A percentile compares a stretch with the other conserved stretches of the same genome.
Conservation (phyloP, 2,888 invertebrate genomes). For the Pharmacophagus antenor region DNA sequence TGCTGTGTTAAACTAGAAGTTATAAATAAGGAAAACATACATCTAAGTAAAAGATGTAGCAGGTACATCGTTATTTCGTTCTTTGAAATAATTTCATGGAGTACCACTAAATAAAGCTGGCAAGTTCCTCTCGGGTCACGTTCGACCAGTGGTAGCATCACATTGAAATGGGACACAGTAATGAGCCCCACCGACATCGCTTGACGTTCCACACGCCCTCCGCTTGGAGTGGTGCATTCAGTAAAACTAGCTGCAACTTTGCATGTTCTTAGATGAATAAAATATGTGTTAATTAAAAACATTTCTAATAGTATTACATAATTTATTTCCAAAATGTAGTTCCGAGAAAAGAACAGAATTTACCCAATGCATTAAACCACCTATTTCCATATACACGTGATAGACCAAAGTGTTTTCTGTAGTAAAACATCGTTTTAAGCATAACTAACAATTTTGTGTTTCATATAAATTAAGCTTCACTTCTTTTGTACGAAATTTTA, state of each 20-base stretch:
- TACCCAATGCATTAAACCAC: too few species aligned
- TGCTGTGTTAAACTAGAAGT: too few species aligned
- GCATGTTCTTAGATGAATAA: constrained; percentile 6
- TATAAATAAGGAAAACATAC: too few species aligned
- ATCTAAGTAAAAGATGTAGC: not conserved
- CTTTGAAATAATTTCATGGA: constrained; percentile 11
- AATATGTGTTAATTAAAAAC: constrained; percentile 14
- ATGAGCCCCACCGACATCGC: constrained; percentile 23
- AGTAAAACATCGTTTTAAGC: too few species aligned
- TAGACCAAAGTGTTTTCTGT: too few species aligned
- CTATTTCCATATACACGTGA: too few species aligned
- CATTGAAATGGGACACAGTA: constrained; percentile 28
- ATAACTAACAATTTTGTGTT: too few species aligned
- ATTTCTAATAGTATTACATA: too few species aligned
- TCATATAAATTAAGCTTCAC: too few species aligned
- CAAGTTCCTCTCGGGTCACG: constrained; percentile 20
- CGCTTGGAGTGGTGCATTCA: constrained; percentile 15
- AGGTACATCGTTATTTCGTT: constrained; percentile 1
- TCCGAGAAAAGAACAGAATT: too few species aligned
- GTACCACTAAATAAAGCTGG: constrained; percentile 7
- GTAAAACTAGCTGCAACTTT: not conserved
- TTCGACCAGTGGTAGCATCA: constrained; percentile 21
- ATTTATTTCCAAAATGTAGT: too few species aligned
- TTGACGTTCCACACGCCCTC: constrained; percentile 3
- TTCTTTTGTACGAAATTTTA: too few species aligned